Percentiles rank a stretch among this genome's conserved stretches.
Conservation (phyloP, 2,888 invertebrate genomes). For the Amblyjoppa fuscipennis region DNA sequence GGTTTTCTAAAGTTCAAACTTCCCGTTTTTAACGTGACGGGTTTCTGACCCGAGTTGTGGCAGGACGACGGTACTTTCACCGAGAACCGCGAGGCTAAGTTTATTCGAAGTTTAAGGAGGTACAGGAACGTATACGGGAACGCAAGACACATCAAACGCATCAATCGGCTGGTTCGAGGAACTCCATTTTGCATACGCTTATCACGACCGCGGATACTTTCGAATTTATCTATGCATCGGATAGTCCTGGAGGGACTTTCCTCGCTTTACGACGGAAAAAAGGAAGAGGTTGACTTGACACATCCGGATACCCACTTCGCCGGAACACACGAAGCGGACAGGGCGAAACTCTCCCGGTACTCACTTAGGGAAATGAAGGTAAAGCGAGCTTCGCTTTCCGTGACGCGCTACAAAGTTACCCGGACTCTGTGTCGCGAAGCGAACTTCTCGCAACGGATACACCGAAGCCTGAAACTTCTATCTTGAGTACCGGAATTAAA, state of each 20-base stretch:
- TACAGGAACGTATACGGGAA: constrained; percentile 15
- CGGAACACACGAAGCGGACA: not conserved
- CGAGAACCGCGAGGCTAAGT: constrained; percentile 14
- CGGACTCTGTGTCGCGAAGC: constrained; percentile 1
- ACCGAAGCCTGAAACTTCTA: not conserved
- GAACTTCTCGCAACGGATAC: not conserved
- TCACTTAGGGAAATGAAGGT: constrained; percentile 10
- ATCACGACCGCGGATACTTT: constrained; percentile 46
- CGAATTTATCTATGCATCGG: constrained; percentile 54
- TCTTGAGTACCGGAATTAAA: constrained; percentile 16
- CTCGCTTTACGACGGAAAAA: not conserved
- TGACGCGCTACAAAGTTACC: not conserved
- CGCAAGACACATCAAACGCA: not conserved
- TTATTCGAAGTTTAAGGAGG: constrained; percentile 42
- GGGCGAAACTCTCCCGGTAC: not conserved
- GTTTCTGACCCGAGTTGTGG: not conserved
- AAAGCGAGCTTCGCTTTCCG: not conserved
- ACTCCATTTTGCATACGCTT: constrained; percentile 3
- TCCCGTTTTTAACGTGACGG: constrained; percentile 34
- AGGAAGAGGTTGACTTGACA: constrained; percentile 36
- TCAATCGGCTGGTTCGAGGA: constrained; percentile 24
- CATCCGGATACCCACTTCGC: constrained; percentile 25
- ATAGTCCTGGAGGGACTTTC: not conserved
- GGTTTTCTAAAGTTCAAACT: constrained; percentile 40
- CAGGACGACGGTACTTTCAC: constrained; percentile 58